phyloP scores from a whole-genome alignment of 2,888 invertebrate genomes.

The Latrodectus elegans region DNA sequence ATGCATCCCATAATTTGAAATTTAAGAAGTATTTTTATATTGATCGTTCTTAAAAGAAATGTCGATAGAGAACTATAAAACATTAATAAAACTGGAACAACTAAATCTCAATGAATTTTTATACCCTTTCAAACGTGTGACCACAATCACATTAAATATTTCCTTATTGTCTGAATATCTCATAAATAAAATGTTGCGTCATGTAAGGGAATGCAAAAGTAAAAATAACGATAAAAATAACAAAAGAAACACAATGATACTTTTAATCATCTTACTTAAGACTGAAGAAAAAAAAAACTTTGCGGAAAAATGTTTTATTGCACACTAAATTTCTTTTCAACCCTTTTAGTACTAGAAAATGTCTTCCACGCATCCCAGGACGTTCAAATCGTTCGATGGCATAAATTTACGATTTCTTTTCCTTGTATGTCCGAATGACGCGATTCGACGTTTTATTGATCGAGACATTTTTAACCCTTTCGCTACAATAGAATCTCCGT shows the following conservation, averaged over 20 bases:
- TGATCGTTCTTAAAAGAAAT: too few relatives aligned
- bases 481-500: background rate
- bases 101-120: too few relatives aligned
- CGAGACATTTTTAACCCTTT: background rate
- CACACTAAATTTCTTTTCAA: background rate
- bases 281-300: background rate
- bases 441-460: background rate
- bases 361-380: background rate
- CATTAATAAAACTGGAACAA: too few relatives aligned
- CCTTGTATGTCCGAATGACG: background rate
- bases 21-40: too few relatives aligned
- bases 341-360: background rate
- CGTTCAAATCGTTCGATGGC: background rate
- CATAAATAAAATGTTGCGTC: too few relatives aligned
- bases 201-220: too few relatives aligned
- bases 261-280: background rate
- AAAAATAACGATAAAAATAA: too few relatives aligned
- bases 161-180: too few relatives aligned
- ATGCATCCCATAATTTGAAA: too few relatives aligned
- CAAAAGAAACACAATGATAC: background rate
- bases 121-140: too few relatives aligned
- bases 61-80: too few relatives aligned
- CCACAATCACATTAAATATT: too few relatives aligned
- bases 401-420: background rate
- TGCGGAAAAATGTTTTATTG: background rate